Conservation (phyloP, 2,888 invertebrate species). For the Mallateleia sp. region DNA sequence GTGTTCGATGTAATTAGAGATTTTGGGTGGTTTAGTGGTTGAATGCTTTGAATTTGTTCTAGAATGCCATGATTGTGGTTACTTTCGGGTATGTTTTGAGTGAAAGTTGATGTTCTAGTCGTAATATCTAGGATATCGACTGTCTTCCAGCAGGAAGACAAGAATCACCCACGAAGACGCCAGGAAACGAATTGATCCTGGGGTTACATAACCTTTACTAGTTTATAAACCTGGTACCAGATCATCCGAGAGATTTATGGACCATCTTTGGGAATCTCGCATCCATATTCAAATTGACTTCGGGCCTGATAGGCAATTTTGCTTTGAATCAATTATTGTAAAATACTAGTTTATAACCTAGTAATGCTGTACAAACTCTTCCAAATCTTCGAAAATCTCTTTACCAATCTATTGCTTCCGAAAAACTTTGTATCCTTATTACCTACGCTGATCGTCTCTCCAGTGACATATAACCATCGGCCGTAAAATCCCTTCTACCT, state of each 20-base stretch:
- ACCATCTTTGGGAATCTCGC: not conserved
- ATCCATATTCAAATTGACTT: not conserved
- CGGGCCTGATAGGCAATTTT: not conserved
- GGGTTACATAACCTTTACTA: not conserved
- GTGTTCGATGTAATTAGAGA: not conserved
- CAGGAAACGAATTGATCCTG: not conserved
- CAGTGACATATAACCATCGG: no score
- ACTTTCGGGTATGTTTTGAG: not conserved
- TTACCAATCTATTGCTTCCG: slow-evolving; percentile 1
- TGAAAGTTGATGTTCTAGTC: not conserved
- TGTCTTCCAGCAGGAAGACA: not conserved
- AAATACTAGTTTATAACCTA: slow-evolving; percentile 7
- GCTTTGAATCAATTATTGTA: not conserved
- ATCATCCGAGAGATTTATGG: not conserved
- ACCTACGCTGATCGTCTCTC: slow-evolving; percentile 36
- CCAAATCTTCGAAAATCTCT: not conserved
- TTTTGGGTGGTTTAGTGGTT: not conserved
- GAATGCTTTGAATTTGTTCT: no score
- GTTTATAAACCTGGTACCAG: not conserved
- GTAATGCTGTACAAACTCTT: not conserved
- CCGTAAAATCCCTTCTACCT: no score
- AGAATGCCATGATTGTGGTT: not conserved
- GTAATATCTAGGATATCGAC: slow-evolving; percentile 1
- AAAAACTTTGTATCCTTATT: not conserved
- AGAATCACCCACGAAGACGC: not conserved